A percentile compares a stretch with the other conserved stretches of the same genome.
Conservation (phyloP, 2,113 vertebrate genomes). For the Picathartes gymnocephalus region DNA sequence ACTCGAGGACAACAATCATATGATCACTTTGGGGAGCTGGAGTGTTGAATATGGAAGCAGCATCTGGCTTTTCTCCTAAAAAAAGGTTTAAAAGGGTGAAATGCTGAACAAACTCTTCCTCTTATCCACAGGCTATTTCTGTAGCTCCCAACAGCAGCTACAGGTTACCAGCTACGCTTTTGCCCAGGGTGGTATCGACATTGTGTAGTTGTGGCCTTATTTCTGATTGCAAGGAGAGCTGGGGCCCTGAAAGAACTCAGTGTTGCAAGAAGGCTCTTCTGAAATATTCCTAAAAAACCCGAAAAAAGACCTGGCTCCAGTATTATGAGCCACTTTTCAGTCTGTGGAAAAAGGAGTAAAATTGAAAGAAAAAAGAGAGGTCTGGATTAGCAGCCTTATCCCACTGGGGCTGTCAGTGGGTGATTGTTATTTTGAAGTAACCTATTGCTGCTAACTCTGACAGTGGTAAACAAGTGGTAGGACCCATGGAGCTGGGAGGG, state of each 20-base stretch:
- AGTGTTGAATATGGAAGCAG: conserved; percentile 4
- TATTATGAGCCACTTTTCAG: neutral
- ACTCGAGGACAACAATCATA: neutral
- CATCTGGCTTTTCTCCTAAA: conserved; percentile 31
- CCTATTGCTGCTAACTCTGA: neutral
- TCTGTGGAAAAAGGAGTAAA: neutral
- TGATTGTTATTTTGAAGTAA: neutral
- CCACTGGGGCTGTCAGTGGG: neutral
- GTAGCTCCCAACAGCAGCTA: neutral
- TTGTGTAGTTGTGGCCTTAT: neutral
- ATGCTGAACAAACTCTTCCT: conserved; percentile 22
- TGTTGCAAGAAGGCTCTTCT: neutral
- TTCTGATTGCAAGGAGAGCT: neutral
- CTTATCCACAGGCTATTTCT: conserved; percentile 5
- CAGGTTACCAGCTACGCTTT: neutral
- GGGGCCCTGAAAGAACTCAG: neutral
- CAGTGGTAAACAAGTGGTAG: neutral
- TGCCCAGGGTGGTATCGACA: neutral
- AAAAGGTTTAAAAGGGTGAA: conserved; percentile 41
- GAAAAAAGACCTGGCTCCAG: neutral
- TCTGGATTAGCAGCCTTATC: neutral
- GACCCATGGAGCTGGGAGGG: neutral
- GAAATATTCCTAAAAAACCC: neutral
- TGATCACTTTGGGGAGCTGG: neutral
- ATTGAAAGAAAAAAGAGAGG: neutral